Evolutionary conservation across 1,140 invertebrate genomes (phyloP), one percentile per base, ranked within the genome.

Genomic region (Neodiprion pinetum): DNA sequence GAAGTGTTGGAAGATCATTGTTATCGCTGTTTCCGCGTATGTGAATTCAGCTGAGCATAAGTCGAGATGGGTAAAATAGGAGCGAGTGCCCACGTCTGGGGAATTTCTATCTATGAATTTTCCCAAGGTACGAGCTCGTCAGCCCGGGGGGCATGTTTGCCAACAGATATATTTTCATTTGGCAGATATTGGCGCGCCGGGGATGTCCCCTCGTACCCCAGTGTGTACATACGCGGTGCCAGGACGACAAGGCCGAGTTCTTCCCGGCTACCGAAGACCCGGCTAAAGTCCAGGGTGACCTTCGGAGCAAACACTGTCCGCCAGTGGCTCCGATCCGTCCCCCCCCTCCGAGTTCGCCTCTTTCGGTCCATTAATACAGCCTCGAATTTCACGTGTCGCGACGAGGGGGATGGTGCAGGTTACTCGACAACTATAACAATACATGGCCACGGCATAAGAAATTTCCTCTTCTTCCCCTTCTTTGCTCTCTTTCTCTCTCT

Each of bases 141-240:
- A 74, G 75, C 74, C 28, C 72, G 76, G 78, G 74, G 75, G 81
- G 76, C 77, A 9, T 88, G 82, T 88, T 88, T 88, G 82, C 81
- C 74, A 80, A 87, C 84, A 87, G 86, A 88, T 88, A 88, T 86
- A 88, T 88, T 88, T 88, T 88, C 87, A 88, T 88, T 88, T 86
- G 85, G 85, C 83, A 86, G 85, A 87, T 88, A 88, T 88, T 88
- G 86, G 85, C 80, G 82, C 81, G 81, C n/a, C 53, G 53, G 53
- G 53, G 53, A 5, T 14, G 28, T 40, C 28, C 53, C 53, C 53
- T 61, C 53, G 53, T 61, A 70, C 49, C 72, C 79, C 68, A 67
- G 75, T 81, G 78, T 83, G 81, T 85, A 82, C 82, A 83, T 77
- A 79, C 75, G 82, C 73, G 73, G 65, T 61, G 72, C 72, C 65